These are phyloP conservation scores for Argentina silus DNA, from an alignment of 2,797 vertebrate genomes.

Conservation along the genomic window DNA sequence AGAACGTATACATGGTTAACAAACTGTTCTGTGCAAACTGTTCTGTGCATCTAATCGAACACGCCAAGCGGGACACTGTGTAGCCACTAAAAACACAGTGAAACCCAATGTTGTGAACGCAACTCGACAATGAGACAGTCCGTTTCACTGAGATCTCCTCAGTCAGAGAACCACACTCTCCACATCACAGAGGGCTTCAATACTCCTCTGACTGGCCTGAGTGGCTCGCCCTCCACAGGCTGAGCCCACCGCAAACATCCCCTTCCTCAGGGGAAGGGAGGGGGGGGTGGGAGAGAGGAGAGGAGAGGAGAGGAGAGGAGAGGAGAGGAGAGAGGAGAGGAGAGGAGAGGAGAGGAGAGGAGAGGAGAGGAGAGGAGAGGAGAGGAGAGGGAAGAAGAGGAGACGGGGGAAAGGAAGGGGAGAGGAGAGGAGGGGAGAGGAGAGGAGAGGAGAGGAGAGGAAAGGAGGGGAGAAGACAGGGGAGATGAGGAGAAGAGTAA, in stretches of 20 bases:
- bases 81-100: no score
- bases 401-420: conserved; percentile 10
- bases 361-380: conserved; percentile 34
- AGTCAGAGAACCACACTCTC: background rate
- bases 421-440: background rate
- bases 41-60: background rate
- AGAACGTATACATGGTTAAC: background rate
- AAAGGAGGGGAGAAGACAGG: background rate
- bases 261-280: conserved; percentile 9
- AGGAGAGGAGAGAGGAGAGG: conserved; percentile 11
- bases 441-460: background rate
- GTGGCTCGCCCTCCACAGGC: background rate
- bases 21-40: background rate
- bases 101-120: no score
- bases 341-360: background rate
- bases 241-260: background rate
- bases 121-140: no score
- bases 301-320: conserved; percentile 33
- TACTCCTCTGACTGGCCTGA: background rate
- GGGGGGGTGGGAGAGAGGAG: background rate
- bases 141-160: no score
- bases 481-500: background rate
- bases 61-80: background rate
- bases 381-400: conserved; percentile 27
- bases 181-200: background rate